Conservation (phyloP, 2,888 invertebrate species). For the Chrysodeixis includens region DNA sequence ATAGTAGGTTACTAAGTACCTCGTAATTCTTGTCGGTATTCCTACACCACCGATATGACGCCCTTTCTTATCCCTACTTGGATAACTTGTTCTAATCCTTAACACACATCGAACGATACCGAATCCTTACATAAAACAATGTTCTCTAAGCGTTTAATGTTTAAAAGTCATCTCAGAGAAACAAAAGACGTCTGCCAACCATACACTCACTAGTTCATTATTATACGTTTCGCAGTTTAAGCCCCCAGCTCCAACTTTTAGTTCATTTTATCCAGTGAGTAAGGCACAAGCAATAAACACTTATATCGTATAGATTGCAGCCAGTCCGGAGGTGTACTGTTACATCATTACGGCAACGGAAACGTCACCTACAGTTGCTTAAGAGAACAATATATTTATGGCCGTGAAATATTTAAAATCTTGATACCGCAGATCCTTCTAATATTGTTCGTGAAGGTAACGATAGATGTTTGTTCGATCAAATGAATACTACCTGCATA, state of each 20-base stretch:
- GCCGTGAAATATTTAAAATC: background rate
- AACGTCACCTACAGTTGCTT: conserved; percentile 10
- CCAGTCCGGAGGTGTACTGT: conserved; percentile 1
- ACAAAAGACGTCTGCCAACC: background rate
- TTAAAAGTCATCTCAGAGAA: background rate
- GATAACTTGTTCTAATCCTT: too few relatives aligned
- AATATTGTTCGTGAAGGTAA: background rate
- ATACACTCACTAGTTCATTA: background rate
- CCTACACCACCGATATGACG: background rate
- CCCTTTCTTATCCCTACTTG: too few relatives aligned
- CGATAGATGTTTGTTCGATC: background rate
- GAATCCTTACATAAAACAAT: too few relatives aligned
- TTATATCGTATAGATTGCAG: background rate
- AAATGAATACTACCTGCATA: too few relatives aligned
- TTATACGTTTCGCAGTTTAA: background rate
- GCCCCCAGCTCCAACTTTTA: background rate
- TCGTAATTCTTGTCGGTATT: background rate
- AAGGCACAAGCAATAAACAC: background rate
- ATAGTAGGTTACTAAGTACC: background rate
- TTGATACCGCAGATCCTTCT: background rate
- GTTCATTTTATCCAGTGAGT: background rate
- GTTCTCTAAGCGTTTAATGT: too few relatives aligned
- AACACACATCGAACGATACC: too few relatives aligned
- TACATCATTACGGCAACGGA: conserved; percentile 7
- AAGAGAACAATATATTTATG: conserved; percentile 7